A percentile compares a stretch with the other conserved stretches of the same genome.
These are phyloP conservation scores for Perca flavescens DNA, from an alignment of 2,113 vertebrate genomes.

Conservation along the genomic window DNA sequence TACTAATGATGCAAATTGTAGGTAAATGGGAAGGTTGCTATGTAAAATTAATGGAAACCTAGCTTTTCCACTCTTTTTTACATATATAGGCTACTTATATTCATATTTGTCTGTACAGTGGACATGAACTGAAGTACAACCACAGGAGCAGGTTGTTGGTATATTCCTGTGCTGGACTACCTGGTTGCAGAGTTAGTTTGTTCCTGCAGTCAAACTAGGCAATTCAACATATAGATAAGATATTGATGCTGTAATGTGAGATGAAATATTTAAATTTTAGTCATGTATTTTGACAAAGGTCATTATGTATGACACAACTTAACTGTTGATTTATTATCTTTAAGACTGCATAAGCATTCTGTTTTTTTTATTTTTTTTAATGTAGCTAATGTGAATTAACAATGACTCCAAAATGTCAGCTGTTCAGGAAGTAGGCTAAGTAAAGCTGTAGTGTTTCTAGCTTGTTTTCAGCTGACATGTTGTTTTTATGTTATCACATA, in stretches of 20 bases:
- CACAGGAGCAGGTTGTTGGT: too few relatives aligned
- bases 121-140: too few relatives aligned
- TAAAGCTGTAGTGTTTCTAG: neutral
- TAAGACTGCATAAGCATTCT: slow-evolving; percentile 4
- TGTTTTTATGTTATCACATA: neutral
- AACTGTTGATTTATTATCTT: slow-evolving; percentile 1
- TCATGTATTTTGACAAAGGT: neutral
- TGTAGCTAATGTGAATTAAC: slow-evolving; percentile 1
- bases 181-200: too few relatives aligned
- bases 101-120: too few relatives aligned
- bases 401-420: neutral
- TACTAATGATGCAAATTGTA: slow-evolving; percentile 15
- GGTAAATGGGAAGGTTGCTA: too few relatives aligned
- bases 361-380: neutral
- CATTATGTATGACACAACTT: neutral
- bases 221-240: neutral
- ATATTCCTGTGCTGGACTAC: too few relatives aligned
- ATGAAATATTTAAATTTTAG: neutral
- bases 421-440: neutral
- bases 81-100: too few relatives aligned
- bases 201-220: too few relatives aligned
- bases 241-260: neutral
- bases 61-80: too few relatives aligned
- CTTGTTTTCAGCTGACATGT: slow-evolving; percentile 1
- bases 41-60: too few relatives aligned